These are phyloP conservation scores for Sminthurides aquaticus DNA, from an alignment of 2,888 invertebrate species.

Conservation along the genomic window DNA sequence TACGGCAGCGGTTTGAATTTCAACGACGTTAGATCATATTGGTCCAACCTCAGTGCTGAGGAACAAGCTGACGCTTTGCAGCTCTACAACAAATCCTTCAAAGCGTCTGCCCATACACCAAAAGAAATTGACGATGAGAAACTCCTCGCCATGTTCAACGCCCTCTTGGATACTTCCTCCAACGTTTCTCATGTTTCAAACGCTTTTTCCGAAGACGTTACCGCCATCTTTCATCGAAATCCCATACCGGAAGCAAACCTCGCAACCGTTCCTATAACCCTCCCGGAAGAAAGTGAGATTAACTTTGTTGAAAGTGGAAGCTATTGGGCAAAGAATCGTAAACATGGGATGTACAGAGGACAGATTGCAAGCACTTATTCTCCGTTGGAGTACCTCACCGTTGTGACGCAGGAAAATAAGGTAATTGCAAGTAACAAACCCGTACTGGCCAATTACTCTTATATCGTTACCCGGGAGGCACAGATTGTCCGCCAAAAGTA, in stretches of 20 bases:
- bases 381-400: constrained; percentile 9
- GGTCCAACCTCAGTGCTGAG: background rate
- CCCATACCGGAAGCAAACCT: background rate
- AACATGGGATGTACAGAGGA: constrained; percentile 3
- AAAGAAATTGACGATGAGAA: constrained; percentile 1
- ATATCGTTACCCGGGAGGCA: background rate
- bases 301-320: background rate
- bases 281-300: background rate
- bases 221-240: constrained; percentile 8
- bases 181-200: constrained; percentile 13
- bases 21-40: background rate
- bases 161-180: constrained; percentile 9
- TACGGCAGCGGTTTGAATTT: constrained; percentile 6
- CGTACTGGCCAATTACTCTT: constrained; percentile 9
- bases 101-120: background rate
- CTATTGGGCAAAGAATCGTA: constrained; percentile 12
- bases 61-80: constrained; percentile 4
- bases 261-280: background rate
- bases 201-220: constrained; percentile 2
- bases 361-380: constrained; percentile 7
- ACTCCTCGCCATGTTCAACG: constrained; percentile 12
- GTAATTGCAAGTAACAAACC: background rate
- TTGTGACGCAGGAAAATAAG: background rate
- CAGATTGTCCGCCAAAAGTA: constrained; percentile 1
- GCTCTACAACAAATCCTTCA: constrained; percentile 11